A percentile compares a stretch with the other conserved stretches of the same genome.
phyloP scores from a whole-genome alignment of 2,797 vertebrate species.

The Halcyon smyrnensis region DNA sequence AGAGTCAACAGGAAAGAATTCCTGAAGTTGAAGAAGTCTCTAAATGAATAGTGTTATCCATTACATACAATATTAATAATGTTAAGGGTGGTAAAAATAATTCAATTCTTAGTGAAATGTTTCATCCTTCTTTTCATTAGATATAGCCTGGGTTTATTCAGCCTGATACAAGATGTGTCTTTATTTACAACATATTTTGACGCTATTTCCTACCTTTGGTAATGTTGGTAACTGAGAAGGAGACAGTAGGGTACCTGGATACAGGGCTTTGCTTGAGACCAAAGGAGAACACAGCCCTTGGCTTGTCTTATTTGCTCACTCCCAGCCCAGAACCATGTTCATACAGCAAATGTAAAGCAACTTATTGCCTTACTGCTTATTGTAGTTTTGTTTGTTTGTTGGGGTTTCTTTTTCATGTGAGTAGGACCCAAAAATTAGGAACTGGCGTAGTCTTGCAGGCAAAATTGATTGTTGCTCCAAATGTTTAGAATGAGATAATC shows the following conservation, averaged over 20 bases:
- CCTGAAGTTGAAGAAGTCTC: no score
- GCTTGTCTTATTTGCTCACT: accelerated
- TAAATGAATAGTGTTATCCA: no score
- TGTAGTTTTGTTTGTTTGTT: accelerated
- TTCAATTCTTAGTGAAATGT: no score
- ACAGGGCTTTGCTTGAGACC: neutral
- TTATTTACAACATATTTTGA: no score
- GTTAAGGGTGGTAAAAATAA: no score
- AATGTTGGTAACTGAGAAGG: no score
- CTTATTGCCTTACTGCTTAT: neutral
- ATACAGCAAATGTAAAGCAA: neutral
- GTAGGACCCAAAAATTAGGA: neutral
- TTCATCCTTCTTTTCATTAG: no score
- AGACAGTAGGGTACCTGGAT: neutral
- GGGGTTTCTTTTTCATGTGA: accelerated
- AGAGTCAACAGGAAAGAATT: no score
- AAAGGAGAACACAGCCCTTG: neutral
- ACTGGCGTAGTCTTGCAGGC: neutral
- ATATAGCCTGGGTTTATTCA: no score
- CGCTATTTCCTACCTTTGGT: no score
- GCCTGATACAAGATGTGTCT: no score
- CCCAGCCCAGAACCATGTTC: accelerated
- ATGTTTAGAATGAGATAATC: neutral
- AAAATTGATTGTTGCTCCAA: neutral
- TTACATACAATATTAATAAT: no score